phyloP scores from a whole-genome alignment of 2,888 invertebrate genomes.

The Dryobotodes eremita region DNA sequence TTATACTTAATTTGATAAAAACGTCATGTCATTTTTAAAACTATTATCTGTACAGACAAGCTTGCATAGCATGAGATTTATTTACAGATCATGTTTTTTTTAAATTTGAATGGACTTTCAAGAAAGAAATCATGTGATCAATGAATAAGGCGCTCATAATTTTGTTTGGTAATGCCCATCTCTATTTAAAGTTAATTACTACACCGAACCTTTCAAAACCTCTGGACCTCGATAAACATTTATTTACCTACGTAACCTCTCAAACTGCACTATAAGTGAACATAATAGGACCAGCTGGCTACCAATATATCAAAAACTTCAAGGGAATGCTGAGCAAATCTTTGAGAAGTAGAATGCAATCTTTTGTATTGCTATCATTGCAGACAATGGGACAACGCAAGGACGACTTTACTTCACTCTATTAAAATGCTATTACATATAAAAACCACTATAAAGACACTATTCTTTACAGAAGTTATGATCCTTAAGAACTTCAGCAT shows the following conservation, averaged over 20 bases:
- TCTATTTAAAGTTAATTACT: slow-evolving; percentile 1
- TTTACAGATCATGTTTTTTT: no score
- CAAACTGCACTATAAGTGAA: slow-evolving; percentile 17
- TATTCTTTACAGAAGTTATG: not conserved
- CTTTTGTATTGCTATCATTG: slow-evolving; percentile 80
- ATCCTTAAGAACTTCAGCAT: not conserved
- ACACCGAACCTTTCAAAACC: not conserved
- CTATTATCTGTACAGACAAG: no score
- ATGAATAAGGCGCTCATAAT: no score
- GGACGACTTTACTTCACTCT: slow-evolving; percentile 87
- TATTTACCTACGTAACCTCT: slow-evolving; percentile 37
- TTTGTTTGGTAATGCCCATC: no score
- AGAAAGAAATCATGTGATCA: not conserved
- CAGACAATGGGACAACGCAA: slow-evolving; percentile 88
- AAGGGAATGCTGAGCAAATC: slow-evolving; percentile 74
- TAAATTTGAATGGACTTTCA: not conserved
- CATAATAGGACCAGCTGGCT: slow-evolving; percentile 60
- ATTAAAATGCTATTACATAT: slow-evolving; percentile 86
- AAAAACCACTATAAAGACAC: slow-evolving; percentile 55
- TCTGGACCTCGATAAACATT: not conserved
- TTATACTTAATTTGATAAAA: not conserved
- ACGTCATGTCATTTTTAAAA: not conserved
- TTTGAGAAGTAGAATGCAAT: slow-evolving; percentile 81
- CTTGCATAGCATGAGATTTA: not conserved
- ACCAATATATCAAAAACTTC: slow-evolving; percentile 62